Evolutionary conservation across 2,113 vertebrate genomes (phyloP), one percentile per base, ranked within the genome.

Genomic region (Symphodus melops): DNA sequence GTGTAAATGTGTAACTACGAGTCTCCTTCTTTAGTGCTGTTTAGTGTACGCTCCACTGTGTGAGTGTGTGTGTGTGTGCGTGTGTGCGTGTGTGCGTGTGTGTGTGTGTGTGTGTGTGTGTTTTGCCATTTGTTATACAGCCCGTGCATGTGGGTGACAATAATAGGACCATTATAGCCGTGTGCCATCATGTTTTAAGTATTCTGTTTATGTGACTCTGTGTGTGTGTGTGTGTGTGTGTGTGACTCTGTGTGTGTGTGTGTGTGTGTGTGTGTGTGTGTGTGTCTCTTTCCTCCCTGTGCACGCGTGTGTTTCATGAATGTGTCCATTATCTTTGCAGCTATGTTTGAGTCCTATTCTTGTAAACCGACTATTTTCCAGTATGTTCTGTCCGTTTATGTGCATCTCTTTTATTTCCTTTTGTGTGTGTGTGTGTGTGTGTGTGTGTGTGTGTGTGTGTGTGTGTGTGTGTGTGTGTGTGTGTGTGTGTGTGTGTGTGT

Each of bases 1-100:
- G 68, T 57, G 66, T 33, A 52, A 70, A 82, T 78, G 56, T 72
- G 25, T 20, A 64, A 70, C 63, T 77, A 28, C 7, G 52, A 9
- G 11, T 41, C 46, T 41, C 7, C 36, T 42, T 25, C 20, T 1
- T 53, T 10, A 51, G 5, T 49, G 62, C 20, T 12, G 37, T 37
- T 53, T 51, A 20, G 41, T 19, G 28, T 10, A 39, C 17, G 25
- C n/a, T 25, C 25, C 25, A 25, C 25, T 25, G 2, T 33, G 28
- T 33, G 28, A 5, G 28, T 33, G 28, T 33, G 28, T 33, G 28
- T 62, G 21, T 62, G 33, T 71, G 33, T 51, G 8, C 39, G 33
- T 36, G 37, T 25, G 9, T 25, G 46, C 62, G 12, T 51, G 28
- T 33, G 28, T 4, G 28, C 6, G n/a, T 20, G 13, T 0, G 44